Evolutionary conservation across 2,113 vertebrate genomes (phyloP), one percentile per base, ranked within the genome.

Genomic region (Ursus arctos): DNA sequence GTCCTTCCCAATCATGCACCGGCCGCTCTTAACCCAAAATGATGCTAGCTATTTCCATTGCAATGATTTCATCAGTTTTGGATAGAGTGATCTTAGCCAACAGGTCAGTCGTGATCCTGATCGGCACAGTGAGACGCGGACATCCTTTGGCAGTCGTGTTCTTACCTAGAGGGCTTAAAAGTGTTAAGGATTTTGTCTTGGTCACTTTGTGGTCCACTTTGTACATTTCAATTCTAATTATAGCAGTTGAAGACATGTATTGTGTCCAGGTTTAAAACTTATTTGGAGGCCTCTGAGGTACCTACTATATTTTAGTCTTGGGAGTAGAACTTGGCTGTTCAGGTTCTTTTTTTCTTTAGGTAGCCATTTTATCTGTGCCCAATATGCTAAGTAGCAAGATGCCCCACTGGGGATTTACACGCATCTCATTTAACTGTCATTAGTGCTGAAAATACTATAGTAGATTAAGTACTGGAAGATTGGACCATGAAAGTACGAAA

Each of bases 391-490:
- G 22, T 31, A 59, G 61, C 55, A 80, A 33, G 59, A 28, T 43
- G 6, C 13, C 67, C 2, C 24, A 28, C 74, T 88, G 12, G 36
- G 69, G 61, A 47, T 91, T 92, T 71, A 67, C 7, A 43, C 15
- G 71, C 24, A 55, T 69, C 47, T 79, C 85, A 79, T 76, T 81
- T 94, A 94, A 92, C 79, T 63, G 15, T 53, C 85, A 43, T 86
- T 91, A 74, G 55, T 95, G 77, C 43, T 90, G 79, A 67, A 80
- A 90, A 59, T 88, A 31, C 11, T 43, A 31, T 26, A 76, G 47
- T 57, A 87, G 67, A 67, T 92, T 94, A 86, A 40, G 21, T 59
- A 15, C 40, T 51, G 18, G 53, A 88, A 93, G 87, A 88, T 26
- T 4, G 8, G 85, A 76, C 82, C 47, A 43, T 77, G 51, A 82